Evolutionary conservation across 2,113 vertebrate species (phyloP), one percentile per base, ranked within the genome.

Genomic region (Hyla sarda): DNA sequence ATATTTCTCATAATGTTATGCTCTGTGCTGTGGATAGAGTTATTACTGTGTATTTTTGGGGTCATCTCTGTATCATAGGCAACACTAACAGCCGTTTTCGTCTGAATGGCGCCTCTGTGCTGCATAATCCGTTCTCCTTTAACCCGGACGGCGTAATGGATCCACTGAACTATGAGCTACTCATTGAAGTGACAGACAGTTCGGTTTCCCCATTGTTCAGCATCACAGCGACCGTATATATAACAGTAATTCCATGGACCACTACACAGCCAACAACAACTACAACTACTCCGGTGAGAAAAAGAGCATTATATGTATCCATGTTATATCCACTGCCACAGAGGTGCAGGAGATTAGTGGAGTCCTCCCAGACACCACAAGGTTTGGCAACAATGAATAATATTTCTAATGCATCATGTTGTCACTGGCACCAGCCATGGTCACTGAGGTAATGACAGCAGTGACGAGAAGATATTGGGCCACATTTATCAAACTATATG

Each of bases 141-240:
- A 62, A 88, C 0, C 9, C 72, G 0, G 0, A 1, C 0, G 89
- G 77, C 45, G 54, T 83, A 11, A 79, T 86, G 0, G 71, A 92
- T 60, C 88, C 91, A 0, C 5, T 0, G 0, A 90, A 86, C 14
- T 93, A 92, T 0, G 88, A 93, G 83, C 88, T 96, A 0, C 82
- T 94, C 87, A 88, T 95, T 82, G 77, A 84, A 65, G 95, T 93
- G 90, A 82, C 85, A 0, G 88, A 91, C 0, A 8, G 84, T 5
- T 77, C 87, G 0, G 9, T 83, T 2, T 54, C 4, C 5, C 23
- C 2, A 1, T 86, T 17, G 48, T 89, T 23, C 89, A 93, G 93
- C 87, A 93, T 90, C 0, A 11, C 88, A 5, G 90, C 90, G 30
- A 93, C 92, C 0, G 41, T 95, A 74, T 89, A 93, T 52, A 89